A percentile compares a stretch with the other conserved stretches of the same genome.
These are phyloP conservation scores for Drosophila infuscata DNA, from an alignment of 2,888 invertebrate species.

Conservation along the genomic window DNA sequence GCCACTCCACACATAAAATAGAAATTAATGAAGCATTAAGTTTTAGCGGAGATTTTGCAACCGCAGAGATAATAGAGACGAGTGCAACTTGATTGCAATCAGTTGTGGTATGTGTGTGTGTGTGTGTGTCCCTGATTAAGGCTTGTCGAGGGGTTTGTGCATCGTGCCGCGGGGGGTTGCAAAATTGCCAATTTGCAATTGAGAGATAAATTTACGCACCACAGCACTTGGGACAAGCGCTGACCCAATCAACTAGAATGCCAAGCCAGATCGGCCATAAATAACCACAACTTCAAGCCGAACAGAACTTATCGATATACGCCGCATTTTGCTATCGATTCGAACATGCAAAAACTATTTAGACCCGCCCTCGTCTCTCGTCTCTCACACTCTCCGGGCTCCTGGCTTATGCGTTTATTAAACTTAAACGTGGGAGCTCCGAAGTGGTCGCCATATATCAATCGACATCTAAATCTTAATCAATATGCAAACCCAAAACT, in stretches of 20 bases:
- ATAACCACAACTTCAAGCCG: slow-evolving; percentile 18
- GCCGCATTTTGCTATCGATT: slow-evolving; percentile 28
- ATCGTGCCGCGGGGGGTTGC: slow-evolving; percentile 55
- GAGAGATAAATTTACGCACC: slow-evolving; percentile 72
- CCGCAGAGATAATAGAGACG: slow-evolving; percentile 63
- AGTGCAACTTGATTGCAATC: slow-evolving; percentile 70
- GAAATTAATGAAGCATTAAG: slow-evolving; percentile 72
- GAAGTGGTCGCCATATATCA: slow-evolving; percentile 67
- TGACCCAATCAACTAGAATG: slow-evolving; percentile 71
- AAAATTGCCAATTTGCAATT: slow-evolving; percentile 47
- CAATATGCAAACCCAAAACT: slow-evolving; percentile 43
- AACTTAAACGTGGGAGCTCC: slow-evolving; percentile 73
- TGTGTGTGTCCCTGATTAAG: slow-evolving; percentile 59
- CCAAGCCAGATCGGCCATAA: slow-evolving; percentile 22
- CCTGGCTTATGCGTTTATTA: slow-evolving; percentile 36
- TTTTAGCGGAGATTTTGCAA: slow-evolving; percentile 44
- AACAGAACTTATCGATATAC: slow-evolving; percentile 40
- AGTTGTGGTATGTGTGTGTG: slow-evolving; percentile 3
- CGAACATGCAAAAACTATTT: slow-evolving; percentile 47
- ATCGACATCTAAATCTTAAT: slow-evolving; percentile 53
- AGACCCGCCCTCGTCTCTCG: slow-evolving; percentile 11
- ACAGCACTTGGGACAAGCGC: slow-evolving; percentile 52
- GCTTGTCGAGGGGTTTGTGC: slow-evolving; percentile 32
- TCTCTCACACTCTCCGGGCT: too few species aligned
- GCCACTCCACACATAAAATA: slow-evolving; percentile 35